A percentile compares a stretch with the other conserved stretches of the same genome.
These are phyloP conservation scores for Nowickia ferox DNA, from an alignment of 2,888 invertebrate genomes.

Conservation along the genomic window DNA sequence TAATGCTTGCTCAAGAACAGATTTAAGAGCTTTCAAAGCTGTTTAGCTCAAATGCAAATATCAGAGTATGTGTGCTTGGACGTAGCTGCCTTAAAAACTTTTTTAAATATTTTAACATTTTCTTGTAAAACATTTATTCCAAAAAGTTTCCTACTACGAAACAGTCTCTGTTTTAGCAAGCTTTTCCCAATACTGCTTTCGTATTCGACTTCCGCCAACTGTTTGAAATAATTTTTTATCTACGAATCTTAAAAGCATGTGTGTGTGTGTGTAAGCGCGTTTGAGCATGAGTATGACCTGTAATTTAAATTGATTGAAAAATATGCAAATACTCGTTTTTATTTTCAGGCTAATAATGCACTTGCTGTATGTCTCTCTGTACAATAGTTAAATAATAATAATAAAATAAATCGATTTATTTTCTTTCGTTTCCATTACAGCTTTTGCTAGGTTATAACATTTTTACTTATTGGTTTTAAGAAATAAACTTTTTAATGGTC, in stretches of 20 bases:
- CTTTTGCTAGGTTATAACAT: slow-evolving; percentile 61
- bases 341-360: slow-evolving; percentile 67
- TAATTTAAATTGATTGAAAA: slow-evolving; percentile 71
- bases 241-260: not conserved
- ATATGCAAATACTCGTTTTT: slow-evolving; percentile 71
- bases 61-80: no score
- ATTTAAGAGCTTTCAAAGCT: no score
- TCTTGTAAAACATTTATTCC: no score
- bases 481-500: slow-evolving; percentile 63
- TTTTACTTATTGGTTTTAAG: slow-evolving; percentile 44
- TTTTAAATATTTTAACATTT: no score
- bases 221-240: not conserved
- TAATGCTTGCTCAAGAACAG: no score
- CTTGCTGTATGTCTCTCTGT: slow-evolving; percentile 62
- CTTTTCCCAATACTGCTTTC: not conserved
- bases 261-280: not conserved
- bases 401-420: slow-evolving; percentile 59
- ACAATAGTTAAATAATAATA: slow-evolving; percentile 56
- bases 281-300: slow-evolving; percentile 63
- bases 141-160: no score
- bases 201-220: not conserved
- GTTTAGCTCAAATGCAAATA: no score
- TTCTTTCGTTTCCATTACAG: slow-evolving; percentile 5
- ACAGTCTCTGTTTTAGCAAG: no score
- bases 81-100: no score